A percentile compares a stretch with the other conserved stretches of the same genome.
These are phyloP conservation scores for Crotalus horridus DNA, from an alignment of 2,113 vertebrate species.

Conservation along the genomic window DNA sequence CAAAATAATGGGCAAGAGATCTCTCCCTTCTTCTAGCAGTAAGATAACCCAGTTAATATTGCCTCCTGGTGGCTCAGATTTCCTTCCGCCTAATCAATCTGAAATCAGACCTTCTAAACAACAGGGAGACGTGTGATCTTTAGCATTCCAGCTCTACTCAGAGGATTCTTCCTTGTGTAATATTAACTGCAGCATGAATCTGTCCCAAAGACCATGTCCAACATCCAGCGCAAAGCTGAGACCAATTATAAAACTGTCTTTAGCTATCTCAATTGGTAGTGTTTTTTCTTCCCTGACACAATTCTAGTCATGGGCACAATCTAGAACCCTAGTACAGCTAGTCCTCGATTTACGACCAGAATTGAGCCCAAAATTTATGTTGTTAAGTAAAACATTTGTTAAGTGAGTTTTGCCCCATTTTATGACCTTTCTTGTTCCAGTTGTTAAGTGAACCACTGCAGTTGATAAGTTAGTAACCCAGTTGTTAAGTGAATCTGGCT, in stretches of 20 bases:
- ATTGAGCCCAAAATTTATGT: too few relatives aligned
- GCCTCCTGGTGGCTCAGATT: slow-evolving; percentile 12
- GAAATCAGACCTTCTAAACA: background rate
- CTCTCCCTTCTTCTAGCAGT: background rate
- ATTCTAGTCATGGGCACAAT: background rate
- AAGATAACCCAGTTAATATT: slow-evolving; percentile 1
- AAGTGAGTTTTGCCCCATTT: too few relatives aligned
- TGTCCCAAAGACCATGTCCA: background rate
- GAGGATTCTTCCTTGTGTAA: background rate
- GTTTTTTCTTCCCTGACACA: background rate
- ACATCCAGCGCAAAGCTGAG: background rate
- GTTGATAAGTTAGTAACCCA: too few relatives aligned
- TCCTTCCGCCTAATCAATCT: background rate
- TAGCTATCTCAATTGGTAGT: background rate
- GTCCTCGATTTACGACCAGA: too few relatives aligned
- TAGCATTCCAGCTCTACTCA: background rate
- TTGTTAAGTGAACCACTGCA: too few relatives aligned
- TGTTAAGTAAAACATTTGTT: too few relatives aligned
- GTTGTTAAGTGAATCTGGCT: too few relatives aligned
- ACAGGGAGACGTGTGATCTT: background rate
- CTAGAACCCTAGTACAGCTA: background rate
- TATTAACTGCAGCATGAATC: background rate
- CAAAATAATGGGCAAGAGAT: background rate
- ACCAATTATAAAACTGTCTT: background rate
- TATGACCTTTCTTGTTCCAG: too few relatives aligned